Base-by-base conservation (phyloP, 2,888 invertebrate species). In the Spatulosminthurus flaviceps region DNA sequence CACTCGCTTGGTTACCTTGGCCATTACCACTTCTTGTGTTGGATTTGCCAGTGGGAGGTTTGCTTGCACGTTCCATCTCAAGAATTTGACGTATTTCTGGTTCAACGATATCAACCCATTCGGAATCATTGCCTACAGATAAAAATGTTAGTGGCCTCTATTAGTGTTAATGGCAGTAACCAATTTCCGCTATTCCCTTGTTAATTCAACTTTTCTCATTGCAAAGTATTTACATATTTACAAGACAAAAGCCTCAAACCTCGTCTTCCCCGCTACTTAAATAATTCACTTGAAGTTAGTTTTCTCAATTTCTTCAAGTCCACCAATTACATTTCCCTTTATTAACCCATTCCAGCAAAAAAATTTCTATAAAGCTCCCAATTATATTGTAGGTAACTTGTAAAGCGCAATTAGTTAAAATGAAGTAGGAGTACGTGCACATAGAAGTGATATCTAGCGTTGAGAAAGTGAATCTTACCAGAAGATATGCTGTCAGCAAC, bases 101-200 rank as follows among this genome's bases (percentile, higher is more conserved):
- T 87, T 94, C 94, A 13, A 94, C 94, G 71, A 93, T 90, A 85
- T 93, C 93, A 0, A 93, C 93, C 94, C 94, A 94, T 87, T 94
- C 93, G 41, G 92, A 91, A 86, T 93, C 93, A 83, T 90, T 91
- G 41, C 89, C 90, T 89, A 86, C 70, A 64, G 26, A 13, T 64
- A 26, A 24, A 64, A 22, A 64, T 64, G 64, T 51, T 51, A 51
- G 51, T 51, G 51, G 51, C 51, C 16, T 34, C 34, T 34, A 34
- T 34, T 34, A 34, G 16, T 51, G 51, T 51, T 51, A 51, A 51
- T 51, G 16, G 51, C 19, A n/a, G 5, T 16, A 19, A 19, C 51
- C 1, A 16, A 4, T 34, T 34, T 9, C 34, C 9, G 5, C 9
- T 7, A 34, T 34, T 9, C 5, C 34, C 34, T 7, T 34, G 34